Evolutionary conservation across 1,140 invertebrate genomes (phyloP).

Genomic region (Mizuhopecten yessoensis): DNA sequence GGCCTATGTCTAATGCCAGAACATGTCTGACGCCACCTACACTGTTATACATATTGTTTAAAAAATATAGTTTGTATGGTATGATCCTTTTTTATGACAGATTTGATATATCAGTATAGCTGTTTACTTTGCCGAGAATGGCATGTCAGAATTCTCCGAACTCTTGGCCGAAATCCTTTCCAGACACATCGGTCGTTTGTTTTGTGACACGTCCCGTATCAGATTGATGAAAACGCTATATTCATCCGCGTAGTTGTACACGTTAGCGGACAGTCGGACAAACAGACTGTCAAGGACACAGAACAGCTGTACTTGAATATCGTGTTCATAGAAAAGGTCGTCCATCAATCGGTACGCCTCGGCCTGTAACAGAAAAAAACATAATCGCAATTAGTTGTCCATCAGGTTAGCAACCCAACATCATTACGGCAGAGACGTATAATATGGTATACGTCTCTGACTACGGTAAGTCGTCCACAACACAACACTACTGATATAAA

Average conservation of each 20-base stretch:
- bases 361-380: not conserved
- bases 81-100: too few relatives aligned
- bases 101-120: too few relatives aligned
- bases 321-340: not conserved
- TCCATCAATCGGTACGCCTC: not conserved
- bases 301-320: not conserved
- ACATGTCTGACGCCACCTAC: too few relatives aligned
- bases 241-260: not conserved
- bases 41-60: too few relatives aligned
- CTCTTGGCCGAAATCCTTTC: not conserved
- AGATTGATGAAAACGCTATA: slow-evolving; percentile 7
- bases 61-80: too few relatives aligned
- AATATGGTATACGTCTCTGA: too few relatives aligned
- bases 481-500: too few relatives aligned
- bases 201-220: not conserved
- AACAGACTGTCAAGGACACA: not conserved
- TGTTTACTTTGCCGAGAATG: not conserved
- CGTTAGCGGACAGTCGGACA: not conserved
- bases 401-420: too few relatives aligned
- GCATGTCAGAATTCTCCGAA: not conserved
- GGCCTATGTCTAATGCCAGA: too few relatives aligned
- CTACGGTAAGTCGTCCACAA: not conserved
- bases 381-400: too few relatives aligned
- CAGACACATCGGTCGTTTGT: slow-evolving; percentile 10
- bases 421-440: too few relatives aligned